These are phyloP conservation scores for Podarcis lilfordi DNA, from an alignment of 2,797 vertebrate species.

Conservation along the genomic window DNA sequence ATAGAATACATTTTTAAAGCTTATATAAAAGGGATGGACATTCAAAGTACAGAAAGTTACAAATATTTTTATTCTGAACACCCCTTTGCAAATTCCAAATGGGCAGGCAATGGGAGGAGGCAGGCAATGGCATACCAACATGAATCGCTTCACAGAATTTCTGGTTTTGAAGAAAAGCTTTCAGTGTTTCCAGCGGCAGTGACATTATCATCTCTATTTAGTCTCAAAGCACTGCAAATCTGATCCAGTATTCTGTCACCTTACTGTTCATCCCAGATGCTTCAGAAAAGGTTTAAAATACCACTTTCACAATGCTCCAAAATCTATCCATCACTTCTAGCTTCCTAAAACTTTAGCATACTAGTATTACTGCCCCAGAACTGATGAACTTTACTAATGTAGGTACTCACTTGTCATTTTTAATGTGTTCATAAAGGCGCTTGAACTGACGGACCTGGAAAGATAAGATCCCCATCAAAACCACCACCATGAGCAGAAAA, in stretches of 20 bases:
- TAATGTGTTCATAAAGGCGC: conserved; percentile 99
- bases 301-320: not conserved
- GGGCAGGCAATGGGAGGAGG: no score
- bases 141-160: not conserved
- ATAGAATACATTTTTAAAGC: not conserved
- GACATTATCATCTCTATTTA: not conserved
- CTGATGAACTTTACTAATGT: not conserved
- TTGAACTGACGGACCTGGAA: conserved; percentile 99
- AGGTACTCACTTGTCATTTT: conserved; percentile 96
- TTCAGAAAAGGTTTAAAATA: not conserved
- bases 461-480: conserved; percentile 94
- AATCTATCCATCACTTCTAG: not conserved
- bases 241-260: not conserved
- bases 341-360: not conserved
- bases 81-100: not conserved
- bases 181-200: not conserved
- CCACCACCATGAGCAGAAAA: conserved; percentile 95
- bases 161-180: not conserved
- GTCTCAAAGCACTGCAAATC: not conserved
- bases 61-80: not conserved
- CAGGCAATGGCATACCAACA: not conserved
- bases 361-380: not conserved
- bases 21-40: not conserved
- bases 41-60: not conserved
- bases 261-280: not conserved